A percentile compares a stretch with the other conserved stretches of the same genome.
phyloP scores from a whole-genome alignment of 2,113 vertebrate species.

The Anoplopoma fimbria region DNA sequence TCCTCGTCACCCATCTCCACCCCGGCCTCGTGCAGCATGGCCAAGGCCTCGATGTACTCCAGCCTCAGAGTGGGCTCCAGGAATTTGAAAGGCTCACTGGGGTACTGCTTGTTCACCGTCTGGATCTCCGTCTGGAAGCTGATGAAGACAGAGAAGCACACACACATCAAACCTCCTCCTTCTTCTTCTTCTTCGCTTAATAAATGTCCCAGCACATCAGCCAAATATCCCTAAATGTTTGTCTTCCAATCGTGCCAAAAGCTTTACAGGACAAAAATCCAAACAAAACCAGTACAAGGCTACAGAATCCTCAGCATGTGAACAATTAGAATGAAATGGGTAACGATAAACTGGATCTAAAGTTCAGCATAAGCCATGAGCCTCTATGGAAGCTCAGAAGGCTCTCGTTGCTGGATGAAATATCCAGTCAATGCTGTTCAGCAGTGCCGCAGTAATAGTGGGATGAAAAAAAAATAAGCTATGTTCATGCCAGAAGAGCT shows the following conservation, averaged over 20 bases:
- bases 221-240: not conserved
- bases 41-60: constrained; percentile 92
- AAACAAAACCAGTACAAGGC: not conserved
- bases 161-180: not conserved
- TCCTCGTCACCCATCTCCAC: constrained; percentile 98
- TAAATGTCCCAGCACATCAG: not conserved
- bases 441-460: not conserved
- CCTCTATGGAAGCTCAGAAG: not conserved
- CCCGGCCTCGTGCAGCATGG: constrained; percentile 94
- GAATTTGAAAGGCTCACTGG: constrained; percentile 97
- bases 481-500: not conserved
- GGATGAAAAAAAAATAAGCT: not conserved
- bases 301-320: not conserved
- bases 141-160: not conserved
- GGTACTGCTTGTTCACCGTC: constrained; percentile 93
- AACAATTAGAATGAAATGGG: not conserved
- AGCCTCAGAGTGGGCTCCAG: constrained; percentile 96
- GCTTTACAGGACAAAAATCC: not conserved
- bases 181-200: not conserved
- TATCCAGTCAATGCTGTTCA: not conserved
- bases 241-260: not conserved
- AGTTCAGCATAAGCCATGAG: not conserved
- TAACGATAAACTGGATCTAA: not conserved
- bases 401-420: not conserved
- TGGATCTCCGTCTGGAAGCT: constrained; percentile 98